Base-by-base conservation (phyloP, 2,888 invertebrate genomes). In the Cephus spinipes region DNA sequence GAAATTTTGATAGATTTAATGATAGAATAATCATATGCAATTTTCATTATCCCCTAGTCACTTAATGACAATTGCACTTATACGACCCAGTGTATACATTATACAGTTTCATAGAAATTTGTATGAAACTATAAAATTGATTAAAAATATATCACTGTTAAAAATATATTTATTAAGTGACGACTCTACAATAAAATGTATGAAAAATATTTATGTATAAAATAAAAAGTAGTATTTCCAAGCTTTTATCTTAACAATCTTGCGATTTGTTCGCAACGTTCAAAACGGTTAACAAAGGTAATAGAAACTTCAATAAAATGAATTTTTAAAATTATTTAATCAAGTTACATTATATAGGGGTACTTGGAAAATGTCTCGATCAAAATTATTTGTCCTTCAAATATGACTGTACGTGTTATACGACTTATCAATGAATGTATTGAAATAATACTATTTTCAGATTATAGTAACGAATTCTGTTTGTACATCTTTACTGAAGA, bases 121-220 rank as follows among this genome's bases (percentile, higher is more conserved):
- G 23, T 71, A 71, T 71, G 30, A 33, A 30, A 33, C 30, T n/a
- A 34, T 68, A 35, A 15, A 68, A 73, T 68, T n/a, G 75, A 73
- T 74, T 73, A 69, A 36, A 77, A 31, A 55, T 73, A 31, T 77
- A 71, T 69, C 12, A 12, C 30, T 74, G 68, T 73, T 73, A 33
- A 71, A 71, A 15, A 71, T 71, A 71, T 71, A 71, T 30, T 30
- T 71, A 74, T 76, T 30, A 78, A 78, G 69, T 77, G 69, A 83
- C 75, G 78, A 81, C 76, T 81, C 77, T 82, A 77, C 73, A 82
- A 83, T 82, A 81, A 80, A 81, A 79, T 81, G 77, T 80, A 76
- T 79, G 74, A 55, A 71, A 2, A 71, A 71, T 30, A 31, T 32
- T 33, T 55, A 55, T 55, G 23, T 9, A 23, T 23, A 9, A 55